These are phyloP conservation scores for Lysiphlebus fabarum DNA, from an alignment of 1,140 invertebrate species.

Conservation along the genomic window DNA sequence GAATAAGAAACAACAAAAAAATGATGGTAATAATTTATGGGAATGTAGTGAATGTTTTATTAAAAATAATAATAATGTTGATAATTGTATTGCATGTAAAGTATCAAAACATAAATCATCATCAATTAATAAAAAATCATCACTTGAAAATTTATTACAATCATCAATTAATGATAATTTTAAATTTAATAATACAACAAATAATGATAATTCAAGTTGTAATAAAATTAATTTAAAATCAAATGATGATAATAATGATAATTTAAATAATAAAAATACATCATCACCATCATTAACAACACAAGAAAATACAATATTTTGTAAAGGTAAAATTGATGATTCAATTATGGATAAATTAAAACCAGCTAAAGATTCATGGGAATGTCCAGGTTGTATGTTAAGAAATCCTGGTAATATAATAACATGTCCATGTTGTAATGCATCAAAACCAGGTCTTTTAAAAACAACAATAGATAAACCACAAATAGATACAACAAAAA, in stretches of 20 bases:
- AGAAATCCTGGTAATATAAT: constrained; percentile 53
- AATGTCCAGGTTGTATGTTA: constrained; percentile 62
- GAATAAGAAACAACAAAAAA: constrained; percentile 14
- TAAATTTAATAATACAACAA: constrained; percentile 46
- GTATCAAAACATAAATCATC: constrained; percentile 23
- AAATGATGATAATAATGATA: not conserved
- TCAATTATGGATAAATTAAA: constrained; percentile 50
- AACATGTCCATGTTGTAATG: constrained; percentile 69
- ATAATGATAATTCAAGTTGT: constrained; percentile 69
- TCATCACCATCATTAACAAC: not conserved
- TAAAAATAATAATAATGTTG: constrained; percentile 39
- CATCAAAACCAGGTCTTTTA: constrained; percentile 58
- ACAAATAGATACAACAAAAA: constrained; percentile 6
- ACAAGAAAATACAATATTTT: constrained; percentile 14
- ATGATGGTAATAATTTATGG: constrained; percentile 60
- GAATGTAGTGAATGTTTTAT: constrained; percentile 55
- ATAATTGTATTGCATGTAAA: constrained; percentile 47
- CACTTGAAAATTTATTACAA: not conserved
- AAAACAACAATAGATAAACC: constrained; percentile 33
- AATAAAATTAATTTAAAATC: constrained; percentile 55
- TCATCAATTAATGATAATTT: constrained; percentile 40
- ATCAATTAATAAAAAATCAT: constrained; percentile 21
- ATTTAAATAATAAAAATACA: constrained; percentile 3
- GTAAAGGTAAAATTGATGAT: too few relatives aligned
- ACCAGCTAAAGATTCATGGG: constrained; percentile 54